phyloP scores from a whole-genome alignment of 2,888 invertebrate genomes.

The Drosophila nr. fundita region DNA sequence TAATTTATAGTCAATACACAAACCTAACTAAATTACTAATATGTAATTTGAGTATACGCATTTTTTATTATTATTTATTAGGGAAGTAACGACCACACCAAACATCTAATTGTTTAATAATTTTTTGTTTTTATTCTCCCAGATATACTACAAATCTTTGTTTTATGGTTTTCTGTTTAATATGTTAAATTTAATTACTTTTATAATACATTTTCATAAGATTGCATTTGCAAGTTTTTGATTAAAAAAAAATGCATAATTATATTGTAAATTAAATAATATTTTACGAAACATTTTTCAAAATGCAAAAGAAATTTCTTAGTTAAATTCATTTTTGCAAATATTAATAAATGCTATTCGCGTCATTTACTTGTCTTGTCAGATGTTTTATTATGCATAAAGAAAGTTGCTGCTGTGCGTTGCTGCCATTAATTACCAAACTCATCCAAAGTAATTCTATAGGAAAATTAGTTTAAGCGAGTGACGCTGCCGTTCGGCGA shows the following conservation, averaged over 20 bases:
- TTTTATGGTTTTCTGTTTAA: background rate
- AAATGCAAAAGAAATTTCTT: background rate
- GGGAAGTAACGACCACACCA: background rate
- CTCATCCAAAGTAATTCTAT: slow-evolving; percentile 77
- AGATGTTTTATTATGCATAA: slow-evolving; percentile 13
- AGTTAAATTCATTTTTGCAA: background rate
- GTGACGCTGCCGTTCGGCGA: slow-evolving; percentile 16
- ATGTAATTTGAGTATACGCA: background rate
- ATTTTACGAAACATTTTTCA: background rate
- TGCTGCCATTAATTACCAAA: slow-evolving; percentile 75
- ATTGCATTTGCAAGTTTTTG: background rate
- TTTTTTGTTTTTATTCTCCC: background rate
- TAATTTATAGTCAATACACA: background rate
- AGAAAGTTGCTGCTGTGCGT: slow-evolving; percentile 12
- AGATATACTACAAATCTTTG: background rate
- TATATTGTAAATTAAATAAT: background rate
- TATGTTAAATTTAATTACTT: background rate
- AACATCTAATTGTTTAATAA: background rate
- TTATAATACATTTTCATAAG: background rate
- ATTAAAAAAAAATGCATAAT: no score
- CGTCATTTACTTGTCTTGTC: slow-evolving; percentile 2
- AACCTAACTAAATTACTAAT: background rate
- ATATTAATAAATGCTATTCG: background rate
- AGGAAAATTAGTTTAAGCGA: slow-evolving; percentile 75
- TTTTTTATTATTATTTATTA: background rate